phyloP scores from a whole-genome alignment of 2,888 invertebrate genomes.

The Diarsia brunnea region DNA sequence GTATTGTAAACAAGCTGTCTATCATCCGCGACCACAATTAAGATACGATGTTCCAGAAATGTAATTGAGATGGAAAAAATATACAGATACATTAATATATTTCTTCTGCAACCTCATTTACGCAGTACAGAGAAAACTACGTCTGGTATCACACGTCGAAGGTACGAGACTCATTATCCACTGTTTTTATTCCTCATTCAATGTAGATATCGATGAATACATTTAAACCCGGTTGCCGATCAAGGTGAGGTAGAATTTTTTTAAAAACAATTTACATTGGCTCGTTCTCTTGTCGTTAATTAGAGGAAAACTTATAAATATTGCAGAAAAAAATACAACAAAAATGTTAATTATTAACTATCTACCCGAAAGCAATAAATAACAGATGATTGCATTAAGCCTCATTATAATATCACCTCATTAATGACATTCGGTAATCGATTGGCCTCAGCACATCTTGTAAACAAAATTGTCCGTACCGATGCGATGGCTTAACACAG shows the following conservation, averaged over 20 bases:
- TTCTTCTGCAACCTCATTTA: conserved; percentile 52
- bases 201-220: conserved; percentile 65
- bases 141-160: conserved; percentile 47
- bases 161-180: conserved; percentile 59
- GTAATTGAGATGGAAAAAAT: conserved; percentile 40
- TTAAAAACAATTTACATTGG: conserved; percentile 49
- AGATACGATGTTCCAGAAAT: conserved; percentile 42
- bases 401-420: conserved; percentile 31
- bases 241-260: conserved; percentile 60
- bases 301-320: conserved; percentile 26
- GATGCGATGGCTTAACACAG: neutral
- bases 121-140: conserved; percentile 52
- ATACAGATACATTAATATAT: conserved; percentile 21
- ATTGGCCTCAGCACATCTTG: conserved; percentile 18
- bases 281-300: conserved; percentile 44
- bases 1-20: conserved; percentile 49
- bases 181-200: conserved; percentile 63
- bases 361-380: conserved; percentile 14
- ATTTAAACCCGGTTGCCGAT: conserved; percentile 57
- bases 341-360: neutral
- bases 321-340: conserved; percentile 26
- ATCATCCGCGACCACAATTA: conserved; percentile 51
- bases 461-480: conserved; percentile 11
- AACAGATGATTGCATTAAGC: conserved; percentile 12
- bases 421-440: conserved; percentile 37